These are phyloP conservation scores for Phalloptychus januarius DNA, from an alignment of 2,797 vertebrate species.

Conservation along the genomic window DNA sequence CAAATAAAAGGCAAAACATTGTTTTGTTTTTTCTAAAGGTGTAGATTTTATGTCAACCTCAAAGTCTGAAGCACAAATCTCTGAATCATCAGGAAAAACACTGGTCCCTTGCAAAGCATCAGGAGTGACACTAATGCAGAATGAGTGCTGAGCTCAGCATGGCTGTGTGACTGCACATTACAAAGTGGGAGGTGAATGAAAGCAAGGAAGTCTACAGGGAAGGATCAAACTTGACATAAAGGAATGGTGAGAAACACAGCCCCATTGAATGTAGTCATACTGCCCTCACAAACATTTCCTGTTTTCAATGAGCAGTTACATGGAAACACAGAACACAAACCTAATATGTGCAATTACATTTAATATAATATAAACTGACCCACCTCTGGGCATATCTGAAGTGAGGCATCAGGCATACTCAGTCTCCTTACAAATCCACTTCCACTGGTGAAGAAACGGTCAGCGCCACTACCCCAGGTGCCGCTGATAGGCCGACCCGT, in stretches of 20 bases:
- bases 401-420: slow-evolving; percentile 84
- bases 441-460: slow-evolving; percentile 93
- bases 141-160: slow-evolving; percentile 71
- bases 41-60: slow-evolving; percentile 57
- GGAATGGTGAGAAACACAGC: slow-evolving; percentile 9
- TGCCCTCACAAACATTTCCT: not conserved
- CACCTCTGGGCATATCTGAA: slow-evolving; percentile 83
- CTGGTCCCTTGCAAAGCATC: slow-evolving; percentile 63
- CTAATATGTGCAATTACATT: slow-evolving; percentile 10
- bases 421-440: slow-evolving; percentile 88
- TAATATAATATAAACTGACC: slow-evolving; percentile 42
- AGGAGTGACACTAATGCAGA: slow-evolving; percentile 75
- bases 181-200: slow-evolving; percentile 45
- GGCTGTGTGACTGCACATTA: slow-evolving; percentile 45
- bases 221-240: slow-evolving; percentile 31
- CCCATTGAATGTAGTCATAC: not conserved
- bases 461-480: slow-evolving; percentile 88
- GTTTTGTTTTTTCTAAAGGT: slow-evolving; percentile 10
- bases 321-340: not conserved
- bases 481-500: slow-evolving; percentile 91
- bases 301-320: not conserved
- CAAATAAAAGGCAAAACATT: slow-evolving; percentile 38
- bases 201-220: slow-evolving; percentile 36
- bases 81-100: slow-evolving; percentile 77
- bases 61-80: slow-evolving; percentile 66